These are phyloP conservation scores for Sinosuthora webbiana DNA, from an alignment of 2,113 vertebrate species.

Conservation along the genomic window DNA sequence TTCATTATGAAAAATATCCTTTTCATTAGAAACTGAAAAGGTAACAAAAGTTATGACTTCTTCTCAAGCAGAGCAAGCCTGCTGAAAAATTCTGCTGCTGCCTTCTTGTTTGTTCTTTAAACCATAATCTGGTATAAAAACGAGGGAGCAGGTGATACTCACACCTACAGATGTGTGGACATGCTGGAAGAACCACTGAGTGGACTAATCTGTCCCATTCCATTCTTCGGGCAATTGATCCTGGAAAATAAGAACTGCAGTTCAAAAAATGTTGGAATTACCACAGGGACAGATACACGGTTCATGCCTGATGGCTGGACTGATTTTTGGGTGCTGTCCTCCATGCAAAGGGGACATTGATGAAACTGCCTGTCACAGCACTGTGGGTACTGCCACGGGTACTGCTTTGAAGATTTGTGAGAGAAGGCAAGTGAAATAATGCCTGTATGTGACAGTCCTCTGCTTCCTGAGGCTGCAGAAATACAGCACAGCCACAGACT, in stretches of 20 bases:
- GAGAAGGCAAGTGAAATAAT: not conserved
- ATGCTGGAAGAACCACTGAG: not conserved
- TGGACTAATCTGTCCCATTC: not conserved
- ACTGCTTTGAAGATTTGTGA: not conserved
- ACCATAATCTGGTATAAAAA: not conserved
- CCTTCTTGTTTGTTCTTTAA: not conserved
- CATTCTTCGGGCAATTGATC: not conserved
- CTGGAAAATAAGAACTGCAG: not conserved
- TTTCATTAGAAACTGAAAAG: not conserved
- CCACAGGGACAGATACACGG: not conserved
- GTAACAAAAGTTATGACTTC: not conserved
- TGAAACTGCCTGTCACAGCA: not conserved
- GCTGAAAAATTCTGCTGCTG: not conserved
- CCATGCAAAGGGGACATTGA: not conserved
- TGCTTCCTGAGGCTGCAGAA: not conserved
- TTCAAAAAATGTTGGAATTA: not conserved
- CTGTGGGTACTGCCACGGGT: not conserved
- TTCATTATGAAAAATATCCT: not conserved
- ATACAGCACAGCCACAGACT: not conserved
- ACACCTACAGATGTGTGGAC: not conserved
- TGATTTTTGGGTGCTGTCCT: not conserved
- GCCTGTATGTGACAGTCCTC: not conserved
- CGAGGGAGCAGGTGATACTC: not conserved
- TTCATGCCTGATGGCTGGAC: not conserved
- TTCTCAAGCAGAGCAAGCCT: not conserved